These are phyloP conservation scores for Thryonomys swinderianus DNA, from an alignment of 2,113 vertebrate genomes.

Conservation along the genomic window DNA sequence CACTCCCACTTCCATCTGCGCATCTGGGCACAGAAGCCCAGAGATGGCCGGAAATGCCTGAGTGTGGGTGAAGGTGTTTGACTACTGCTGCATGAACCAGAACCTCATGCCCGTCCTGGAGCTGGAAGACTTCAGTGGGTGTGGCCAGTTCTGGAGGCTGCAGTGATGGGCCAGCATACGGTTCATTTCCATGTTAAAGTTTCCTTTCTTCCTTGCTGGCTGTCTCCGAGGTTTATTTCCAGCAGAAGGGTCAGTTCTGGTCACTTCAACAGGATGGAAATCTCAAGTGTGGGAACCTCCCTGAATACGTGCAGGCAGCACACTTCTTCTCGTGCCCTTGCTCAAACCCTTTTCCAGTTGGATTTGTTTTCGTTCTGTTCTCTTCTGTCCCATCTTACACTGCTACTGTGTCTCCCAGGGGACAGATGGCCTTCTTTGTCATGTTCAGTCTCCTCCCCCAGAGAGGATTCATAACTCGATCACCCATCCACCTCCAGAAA, in stretches of 20 bases:
- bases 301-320: not conserved
- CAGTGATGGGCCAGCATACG: not conserved
- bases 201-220: constrained; percentile 36
- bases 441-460: constrained; percentile 71
- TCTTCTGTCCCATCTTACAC: constrained; percentile 51
- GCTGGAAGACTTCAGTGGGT: not conserved
- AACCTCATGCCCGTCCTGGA: not conserved
- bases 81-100: not conserved
- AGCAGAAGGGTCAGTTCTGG: not conserved
- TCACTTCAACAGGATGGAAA: constrained; percentile 51
- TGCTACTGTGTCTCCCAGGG: constrained; percentile 68
- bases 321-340: not conserved
- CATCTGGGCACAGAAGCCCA: not conserved
- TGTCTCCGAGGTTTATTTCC: not conserved
- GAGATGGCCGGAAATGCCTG: not conserved
- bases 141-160: not conserved
- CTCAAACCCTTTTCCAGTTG: constrained; percentile 28
- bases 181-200: not conserved
- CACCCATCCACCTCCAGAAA: constrained; percentile 35
- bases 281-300: not conserved
- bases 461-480: constrained; percentile 74
- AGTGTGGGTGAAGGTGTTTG: not conserved
- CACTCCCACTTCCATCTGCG: not conserved
- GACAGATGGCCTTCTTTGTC: constrained; percentile 79
- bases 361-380: constrained; percentile 53